Conservation (phyloP, 2,888 invertebrate species). For the Gymnosoma rotundatum region DNA sequence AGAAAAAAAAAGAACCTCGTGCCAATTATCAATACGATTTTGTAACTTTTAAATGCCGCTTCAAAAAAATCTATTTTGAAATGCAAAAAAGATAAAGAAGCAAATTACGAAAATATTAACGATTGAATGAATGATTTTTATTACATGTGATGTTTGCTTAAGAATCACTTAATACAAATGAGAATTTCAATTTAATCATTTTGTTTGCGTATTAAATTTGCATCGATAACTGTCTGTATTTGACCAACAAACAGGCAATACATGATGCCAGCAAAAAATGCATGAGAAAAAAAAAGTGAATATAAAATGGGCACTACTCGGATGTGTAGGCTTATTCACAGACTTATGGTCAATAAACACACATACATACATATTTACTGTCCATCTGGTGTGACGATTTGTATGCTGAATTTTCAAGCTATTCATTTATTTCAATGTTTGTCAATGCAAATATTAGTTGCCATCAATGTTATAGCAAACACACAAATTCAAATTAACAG, state of each 20-base stretch:
- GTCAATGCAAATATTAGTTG: conserved; percentile 62
- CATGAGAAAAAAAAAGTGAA: conserved; percentile 27
- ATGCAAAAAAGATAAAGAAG: conserved; percentile 20
- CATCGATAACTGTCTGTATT: conserved; percentile 82
- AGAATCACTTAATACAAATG: conserved; percentile 78
- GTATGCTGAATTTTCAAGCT: conserved; percentile 55
- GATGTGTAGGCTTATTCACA: conserved; percentile 21
- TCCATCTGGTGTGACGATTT: conserved; percentile 68
- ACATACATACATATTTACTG: conserved; percentile 41
- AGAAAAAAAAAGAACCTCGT: conserved; percentile 44
- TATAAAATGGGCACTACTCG: conserved; percentile 2
- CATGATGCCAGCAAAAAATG: conserved; percentile 22
- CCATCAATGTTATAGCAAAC: conserved; percentile 58
- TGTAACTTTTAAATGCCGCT: conserved; percentile 28
- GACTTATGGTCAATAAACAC: conserved; percentile 12
- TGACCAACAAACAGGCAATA: conserved; percentile 77
- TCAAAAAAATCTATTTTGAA: conserved; percentile 29
- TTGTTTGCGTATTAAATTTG: conserved; percentile 82
- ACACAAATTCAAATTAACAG: conserved; percentile 41
- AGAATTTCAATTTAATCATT: conserved; percentile 82
- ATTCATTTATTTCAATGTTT: conserved; percentile 67
- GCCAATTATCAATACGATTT: conserved; percentile 39
- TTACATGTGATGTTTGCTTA: conserved; percentile 66
- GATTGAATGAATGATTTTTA: conserved; percentile 50
- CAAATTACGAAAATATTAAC: not conserved